phyloP scores from a whole-genome alignment of 2,113 vertebrate species.

The Chrysemys picta region DNA sequence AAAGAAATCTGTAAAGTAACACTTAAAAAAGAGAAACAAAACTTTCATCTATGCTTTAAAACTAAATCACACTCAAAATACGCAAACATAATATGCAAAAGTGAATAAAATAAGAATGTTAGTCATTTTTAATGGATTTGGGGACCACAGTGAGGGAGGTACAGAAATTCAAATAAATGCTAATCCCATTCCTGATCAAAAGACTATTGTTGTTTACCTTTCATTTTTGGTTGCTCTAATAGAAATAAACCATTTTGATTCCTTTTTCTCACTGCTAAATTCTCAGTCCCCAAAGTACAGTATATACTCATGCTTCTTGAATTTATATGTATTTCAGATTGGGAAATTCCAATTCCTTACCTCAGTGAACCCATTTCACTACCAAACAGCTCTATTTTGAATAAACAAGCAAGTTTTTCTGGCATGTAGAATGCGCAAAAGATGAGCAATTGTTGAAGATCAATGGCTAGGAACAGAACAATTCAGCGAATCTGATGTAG shows the following conservation, averaged over 20 bases:
- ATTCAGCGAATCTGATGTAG: not conserved
- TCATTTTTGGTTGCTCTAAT: slow-evolving; percentile 13
- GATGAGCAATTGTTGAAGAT: not conserved
- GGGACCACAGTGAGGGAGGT: not conserved
- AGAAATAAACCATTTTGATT: not conserved
- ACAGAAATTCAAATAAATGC: not conserved
- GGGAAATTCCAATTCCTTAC: not conserved
- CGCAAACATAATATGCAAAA: not conserved
- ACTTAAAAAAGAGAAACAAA: slow-evolving; percentile 38
- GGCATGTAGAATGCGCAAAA: not conserved
- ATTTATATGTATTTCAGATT: not conserved
- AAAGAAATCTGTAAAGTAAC: slow-evolving; percentile 6
- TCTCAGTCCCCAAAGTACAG: not conserved
- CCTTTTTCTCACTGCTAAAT: slow-evolving; percentile 25
- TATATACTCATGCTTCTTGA: not conserved
- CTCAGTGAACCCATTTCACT: not conserved
- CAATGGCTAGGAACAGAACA: slow-evolving; percentile 5
- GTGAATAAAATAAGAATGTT: not conserved
- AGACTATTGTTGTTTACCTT: not conserved
- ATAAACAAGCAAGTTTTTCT: not conserved
- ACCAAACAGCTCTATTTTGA: not conserved
- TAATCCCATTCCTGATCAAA: slow-evolving; percentile 15
- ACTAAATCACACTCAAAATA: not conserved
- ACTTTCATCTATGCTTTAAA: slow-evolving; percentile 43
- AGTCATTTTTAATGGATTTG: slow-evolving; percentile 11